phyloP scores from a whole-genome alignment of 2,888 invertebrate species.

The Acanthosepion lycidas region DNA sequence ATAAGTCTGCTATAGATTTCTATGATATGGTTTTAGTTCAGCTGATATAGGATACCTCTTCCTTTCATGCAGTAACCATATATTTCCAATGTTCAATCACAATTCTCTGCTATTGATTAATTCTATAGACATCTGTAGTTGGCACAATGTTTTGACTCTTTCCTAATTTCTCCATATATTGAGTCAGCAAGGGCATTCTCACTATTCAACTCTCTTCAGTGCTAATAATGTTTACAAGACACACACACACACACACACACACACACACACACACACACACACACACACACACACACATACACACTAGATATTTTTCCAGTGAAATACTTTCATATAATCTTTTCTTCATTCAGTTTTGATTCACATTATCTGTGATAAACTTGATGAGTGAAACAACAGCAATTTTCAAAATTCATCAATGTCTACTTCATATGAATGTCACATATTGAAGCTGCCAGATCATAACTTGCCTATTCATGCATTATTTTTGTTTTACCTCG shows the following conservation, averaged over 20 bases:
- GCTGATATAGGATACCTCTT: neutral
- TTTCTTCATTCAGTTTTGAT: neutral
- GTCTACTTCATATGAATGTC: neutral
- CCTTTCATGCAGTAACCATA: neutral
- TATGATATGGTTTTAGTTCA: conserved; percentile 20
- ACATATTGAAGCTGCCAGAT: neutral
- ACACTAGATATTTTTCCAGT: neutral
- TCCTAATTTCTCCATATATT: neutral
- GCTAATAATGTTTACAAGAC: neutral
- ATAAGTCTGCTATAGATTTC: neutral
- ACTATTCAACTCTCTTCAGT: neutral
- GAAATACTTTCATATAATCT: neutral
- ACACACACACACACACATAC: neutral
- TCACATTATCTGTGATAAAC: neutral
- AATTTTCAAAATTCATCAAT: neutral
- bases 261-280: neutral
- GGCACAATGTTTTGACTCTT: conserved; percentile 33
- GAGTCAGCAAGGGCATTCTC: neutral
- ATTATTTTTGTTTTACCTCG: neutral
- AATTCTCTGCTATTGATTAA: conserved; percentile 8
- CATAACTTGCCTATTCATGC: neutral
- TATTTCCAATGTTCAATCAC: conserved; percentile 11
- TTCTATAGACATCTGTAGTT: neutral
- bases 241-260: neutral
- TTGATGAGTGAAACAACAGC: neutral